These are phyloP conservation scores for Leptocoma aspasia DNA, from an alignment of 2,113 vertebrate species.

Conservation along the genomic window DNA sequence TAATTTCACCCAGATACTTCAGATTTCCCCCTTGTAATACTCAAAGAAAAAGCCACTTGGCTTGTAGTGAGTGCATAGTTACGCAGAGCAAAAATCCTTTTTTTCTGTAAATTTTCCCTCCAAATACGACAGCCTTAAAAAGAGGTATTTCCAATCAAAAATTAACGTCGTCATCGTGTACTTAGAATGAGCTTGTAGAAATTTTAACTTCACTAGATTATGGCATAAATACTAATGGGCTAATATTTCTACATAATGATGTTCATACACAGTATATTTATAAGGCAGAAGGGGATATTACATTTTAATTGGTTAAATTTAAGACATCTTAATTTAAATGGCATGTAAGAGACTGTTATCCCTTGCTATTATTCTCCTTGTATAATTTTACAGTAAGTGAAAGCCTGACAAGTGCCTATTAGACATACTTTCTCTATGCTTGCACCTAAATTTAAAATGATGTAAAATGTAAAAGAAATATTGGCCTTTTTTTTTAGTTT, in stretches of 20 bases:
- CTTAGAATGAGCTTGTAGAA: not conserved
- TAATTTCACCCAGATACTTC: not conserved
- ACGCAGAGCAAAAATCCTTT: not conserved
- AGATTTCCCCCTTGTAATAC: not conserved
- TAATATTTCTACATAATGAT: not conserved
- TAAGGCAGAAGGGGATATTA: not conserved
- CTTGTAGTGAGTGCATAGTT: not conserved
- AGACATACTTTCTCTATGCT: not conserved
- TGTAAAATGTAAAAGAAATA: not conserved
- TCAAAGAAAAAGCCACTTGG: not conserved
- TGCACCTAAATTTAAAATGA: not conserved
- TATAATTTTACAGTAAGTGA: not conserved
- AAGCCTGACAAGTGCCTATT: not conserved
- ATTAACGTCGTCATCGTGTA: accelerated
- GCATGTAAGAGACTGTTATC: not conserved
- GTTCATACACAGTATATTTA: not conserved
- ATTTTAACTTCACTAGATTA: not conserved
- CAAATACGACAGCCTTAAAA: not conserved
- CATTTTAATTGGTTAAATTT: not conserved
- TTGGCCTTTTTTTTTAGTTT: not conserved
- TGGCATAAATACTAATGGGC: not conserved
- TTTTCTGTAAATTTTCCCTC: not conserved
- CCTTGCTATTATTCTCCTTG: not conserved
- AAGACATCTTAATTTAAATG: not conserved
- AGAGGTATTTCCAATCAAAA: not conserved